phyloP scores from a whole-genome alignment of 1,140 invertebrate genomes.

The Drosophila nannoptera region DNA sequence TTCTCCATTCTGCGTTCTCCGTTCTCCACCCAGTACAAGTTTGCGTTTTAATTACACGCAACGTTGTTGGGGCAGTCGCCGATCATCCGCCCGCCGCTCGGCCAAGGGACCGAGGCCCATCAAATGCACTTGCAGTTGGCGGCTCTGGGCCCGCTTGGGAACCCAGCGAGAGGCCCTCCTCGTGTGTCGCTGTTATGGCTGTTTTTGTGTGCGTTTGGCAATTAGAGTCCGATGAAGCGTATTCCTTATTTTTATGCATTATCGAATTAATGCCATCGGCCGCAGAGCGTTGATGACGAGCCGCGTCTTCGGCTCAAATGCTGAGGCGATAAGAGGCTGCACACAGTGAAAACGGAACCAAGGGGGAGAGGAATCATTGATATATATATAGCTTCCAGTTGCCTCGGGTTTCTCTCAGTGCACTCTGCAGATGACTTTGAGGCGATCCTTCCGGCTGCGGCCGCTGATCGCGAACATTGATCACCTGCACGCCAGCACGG shows the following conservation, averaged over 20 bases:
- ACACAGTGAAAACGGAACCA: constrained; percentile 10
- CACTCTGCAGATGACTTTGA: constrained; percentile 46
- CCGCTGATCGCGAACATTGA: constrained; percentile 62
- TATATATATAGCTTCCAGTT: not conserved
- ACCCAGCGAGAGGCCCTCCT: constrained; percentile 31
- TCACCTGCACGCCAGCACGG: constrained; percentile 56
- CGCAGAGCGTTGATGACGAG: constrained; percentile 39
- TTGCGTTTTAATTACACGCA: constrained; percentile 77
- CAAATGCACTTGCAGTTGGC: constrained; percentile 38
- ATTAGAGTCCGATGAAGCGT: constrained; percentile 76
- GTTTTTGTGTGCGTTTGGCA: constrained; percentile 66
- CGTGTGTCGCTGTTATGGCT: constrained; percentile 39
- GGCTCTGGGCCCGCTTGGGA: constrained; percentile 23
- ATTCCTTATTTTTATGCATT: constrained; percentile 76
- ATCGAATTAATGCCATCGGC: constrained; percentile 72
- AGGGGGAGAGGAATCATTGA: too few relatives aligned
- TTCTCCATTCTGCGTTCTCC: not conserved
- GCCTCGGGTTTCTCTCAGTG: constrained; percentile 29
- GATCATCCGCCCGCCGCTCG: constrained; percentile 33
- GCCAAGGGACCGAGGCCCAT: constrained; percentile 38
- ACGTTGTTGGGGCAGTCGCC: constrained; percentile 48
- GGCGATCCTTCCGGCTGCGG: constrained; percentile 50
- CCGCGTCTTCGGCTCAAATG: constrained; percentile 20
- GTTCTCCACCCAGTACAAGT: constrained; percentile 39
- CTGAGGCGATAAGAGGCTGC: constrained; percentile 17